Percentiles rank a stretch among this genome's conserved stretches.
Conservation (phyloP, 2,888 invertebrate genomes). For the Charanyca ferruginea region DNA sequence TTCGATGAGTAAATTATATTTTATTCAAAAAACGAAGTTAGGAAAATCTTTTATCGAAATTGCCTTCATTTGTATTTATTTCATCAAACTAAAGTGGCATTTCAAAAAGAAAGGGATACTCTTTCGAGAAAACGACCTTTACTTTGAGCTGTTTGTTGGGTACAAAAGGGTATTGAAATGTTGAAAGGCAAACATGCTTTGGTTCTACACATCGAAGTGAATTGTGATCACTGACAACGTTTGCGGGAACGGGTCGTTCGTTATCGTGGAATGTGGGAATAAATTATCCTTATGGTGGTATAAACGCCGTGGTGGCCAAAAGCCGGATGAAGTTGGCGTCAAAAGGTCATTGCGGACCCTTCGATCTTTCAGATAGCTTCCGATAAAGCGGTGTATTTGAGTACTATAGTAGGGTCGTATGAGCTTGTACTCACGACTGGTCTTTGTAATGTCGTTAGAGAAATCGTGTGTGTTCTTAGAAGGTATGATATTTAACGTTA, state of each 20-base stretch:
- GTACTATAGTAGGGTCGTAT: not conserved
- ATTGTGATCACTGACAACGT: conserved; percentile 49
- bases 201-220: conserved; percentile 36
- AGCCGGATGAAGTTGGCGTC: conserved; percentile 65
- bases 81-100: conserved; percentile 12
- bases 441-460: not conserved
- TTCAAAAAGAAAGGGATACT: conserved; percentile 15
- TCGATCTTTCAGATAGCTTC: conserved; percentile 33
- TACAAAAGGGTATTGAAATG: conserved; percentile 40
- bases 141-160: conserved; percentile 26
- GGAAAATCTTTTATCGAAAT: conserved; percentile 16
- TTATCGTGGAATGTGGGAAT: conserved; percentile 66
- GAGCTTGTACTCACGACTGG: not conserved
- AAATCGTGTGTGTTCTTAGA: conserved; percentile 15
- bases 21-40: not conserved
- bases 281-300: conserved; percentile 71
- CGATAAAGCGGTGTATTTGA: conserved; percentile 26
- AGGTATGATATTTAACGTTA: conserved; percentile 17
- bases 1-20: too few relatives aligned
- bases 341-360: conserved; percentile 67
- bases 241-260: conserved; percentile 52
- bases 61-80: conserved; percentile 13
- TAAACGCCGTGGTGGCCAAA: conserved; percentile 57
- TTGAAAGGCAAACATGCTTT: conserved; percentile 42
- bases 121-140: conserved; percentile 17